Conservation (phyloP, 2,113 vertebrate genomes). For the Sylvilagus bachmani region DNA sequence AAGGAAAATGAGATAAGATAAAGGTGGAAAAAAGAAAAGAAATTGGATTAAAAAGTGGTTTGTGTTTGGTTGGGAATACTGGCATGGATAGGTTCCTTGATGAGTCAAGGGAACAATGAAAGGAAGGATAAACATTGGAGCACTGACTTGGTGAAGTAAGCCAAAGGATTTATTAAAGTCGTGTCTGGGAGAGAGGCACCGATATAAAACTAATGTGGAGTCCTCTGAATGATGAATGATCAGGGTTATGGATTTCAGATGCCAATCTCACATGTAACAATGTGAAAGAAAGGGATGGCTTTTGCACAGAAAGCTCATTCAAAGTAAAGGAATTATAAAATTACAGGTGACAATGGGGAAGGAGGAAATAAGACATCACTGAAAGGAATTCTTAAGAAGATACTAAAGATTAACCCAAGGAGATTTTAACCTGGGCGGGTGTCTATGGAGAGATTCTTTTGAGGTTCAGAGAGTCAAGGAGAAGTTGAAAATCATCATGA, state of each 20-base stretch:
- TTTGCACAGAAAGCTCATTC: background rate
- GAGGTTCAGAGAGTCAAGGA: background rate
- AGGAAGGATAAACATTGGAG: background rate
- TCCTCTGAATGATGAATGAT: background rate
- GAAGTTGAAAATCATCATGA: background rate
- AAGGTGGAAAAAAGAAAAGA: background rate
- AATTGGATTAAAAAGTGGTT: background rate
- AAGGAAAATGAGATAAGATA: background rate
- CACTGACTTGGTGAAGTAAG: background rate
- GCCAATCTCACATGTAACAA: background rate
- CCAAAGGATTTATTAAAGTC: background rate
- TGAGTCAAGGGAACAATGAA: background rate
- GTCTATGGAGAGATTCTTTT: background rate
- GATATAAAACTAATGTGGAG: background rate
- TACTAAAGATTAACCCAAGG: conserved; percentile 1
- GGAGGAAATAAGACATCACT: background rate
- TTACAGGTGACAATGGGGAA: background rate
- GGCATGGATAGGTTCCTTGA: background rate
- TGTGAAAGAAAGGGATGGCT: background rate
- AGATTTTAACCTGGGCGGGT: background rate
- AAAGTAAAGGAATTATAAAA: background rate
- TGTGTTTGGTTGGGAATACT: conserved; percentile 22
- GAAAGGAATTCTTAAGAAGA: background rate
- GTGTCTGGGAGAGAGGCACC: background rate
- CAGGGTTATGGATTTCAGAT: background rate